Conservation (phyloP, 2,797 vertebrate genomes). For the Mastacembelus armatus region DNA sequence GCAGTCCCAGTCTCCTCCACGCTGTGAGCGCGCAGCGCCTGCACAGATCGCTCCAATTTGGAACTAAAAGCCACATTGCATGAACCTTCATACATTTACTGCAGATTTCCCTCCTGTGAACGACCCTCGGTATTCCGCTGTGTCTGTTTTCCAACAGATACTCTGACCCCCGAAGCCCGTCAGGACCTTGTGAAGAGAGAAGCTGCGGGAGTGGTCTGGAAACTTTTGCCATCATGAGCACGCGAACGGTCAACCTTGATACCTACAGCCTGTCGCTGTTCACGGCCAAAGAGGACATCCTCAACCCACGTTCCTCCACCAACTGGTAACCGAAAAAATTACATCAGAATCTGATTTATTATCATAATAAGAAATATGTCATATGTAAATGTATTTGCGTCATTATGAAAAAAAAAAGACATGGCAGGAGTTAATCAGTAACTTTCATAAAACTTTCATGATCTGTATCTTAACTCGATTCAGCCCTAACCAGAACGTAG, state of each 20-base stretch:
- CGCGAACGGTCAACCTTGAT: conserved; percentile 85
- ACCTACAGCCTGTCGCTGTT: conserved; percentile 89
- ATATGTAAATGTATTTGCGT: background rate
- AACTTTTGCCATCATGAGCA: conserved; percentile 73
- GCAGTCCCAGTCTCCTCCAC: conserved; percentile 65
- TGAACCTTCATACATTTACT: conserved; percentile 48
- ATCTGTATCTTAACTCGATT: too few species aligned
- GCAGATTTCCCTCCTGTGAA: conserved; percentile 26
- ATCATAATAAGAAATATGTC: background rate
- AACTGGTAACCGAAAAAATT: conserved; percentile 83
- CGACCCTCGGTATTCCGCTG: conserved; percentile 34
- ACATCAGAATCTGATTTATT: background rate
- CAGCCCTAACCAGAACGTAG: too few species aligned
- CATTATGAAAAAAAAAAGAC: background rate
- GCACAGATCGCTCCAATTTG: conserved; percentile 44
- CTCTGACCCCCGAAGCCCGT: conserved; percentile 41
- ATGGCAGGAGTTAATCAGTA: background rate
- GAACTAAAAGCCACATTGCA: conserved; percentile 45
- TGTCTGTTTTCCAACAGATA: conserved; percentile 45
- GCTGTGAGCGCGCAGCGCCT: conserved; percentile 64
- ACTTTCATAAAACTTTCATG: background rate
- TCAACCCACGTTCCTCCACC: conserved; percentile 85
- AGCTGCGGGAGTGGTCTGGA: conserved; percentile 65
- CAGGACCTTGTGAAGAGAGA: conserved; percentile 64
- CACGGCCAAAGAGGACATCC: conserved; percentile 89